Evolutionary conservation across 2,888 invertebrate species (phyloP), one percentile per base, ranked within the genome.

Genomic region (Drosophila pegasa): DNA sequence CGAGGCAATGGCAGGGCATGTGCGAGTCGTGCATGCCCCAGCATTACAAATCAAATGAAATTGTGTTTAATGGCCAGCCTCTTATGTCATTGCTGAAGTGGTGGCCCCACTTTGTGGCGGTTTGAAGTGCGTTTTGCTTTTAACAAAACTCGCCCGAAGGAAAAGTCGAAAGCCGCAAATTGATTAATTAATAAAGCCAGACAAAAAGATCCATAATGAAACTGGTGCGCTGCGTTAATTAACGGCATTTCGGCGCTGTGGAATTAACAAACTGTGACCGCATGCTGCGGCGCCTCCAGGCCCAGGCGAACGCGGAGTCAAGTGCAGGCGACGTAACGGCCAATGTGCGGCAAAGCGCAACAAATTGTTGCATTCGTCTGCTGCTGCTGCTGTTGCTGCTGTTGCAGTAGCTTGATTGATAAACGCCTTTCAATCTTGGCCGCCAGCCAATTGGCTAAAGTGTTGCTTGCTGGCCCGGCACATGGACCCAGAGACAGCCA

Each of bases 231-330:
- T 70, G 77, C 67, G 74, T 81, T 88, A 70, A 89, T 87, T 80
- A 88, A 89, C 88, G 85, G 87, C 75, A 71, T 59, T 52, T 12
- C 45, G 45, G 65, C 62, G 65, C 43, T 45, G 25, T 47, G 54
- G 66, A 81, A 75, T 75, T 76, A 89, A 73, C 88, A 78, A 87
- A 80, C 88, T 88, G 87, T 89, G 76, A 89, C 88, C 82, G 71
- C 70, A 75, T 68, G 72, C 62, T 75, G 71, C 38, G 67, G 63
- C 69, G 78, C 70, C 80, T 67, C 63, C 77, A 67, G 25, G 70
- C 60, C 8, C n/a, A n/a, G 22, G 51, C 20, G 35, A 37, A 63
- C 25, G 43, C 73, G 72, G 71, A 77, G 74, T 87, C 87, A 87
- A 85, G 88, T 88, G 85, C 84, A 82, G 75, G 64, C 81, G 58